Evolutionary conservation across 2,113 vertebrate species (phyloP).

Genomic region (Ctenomys sociabilis): DNA sequence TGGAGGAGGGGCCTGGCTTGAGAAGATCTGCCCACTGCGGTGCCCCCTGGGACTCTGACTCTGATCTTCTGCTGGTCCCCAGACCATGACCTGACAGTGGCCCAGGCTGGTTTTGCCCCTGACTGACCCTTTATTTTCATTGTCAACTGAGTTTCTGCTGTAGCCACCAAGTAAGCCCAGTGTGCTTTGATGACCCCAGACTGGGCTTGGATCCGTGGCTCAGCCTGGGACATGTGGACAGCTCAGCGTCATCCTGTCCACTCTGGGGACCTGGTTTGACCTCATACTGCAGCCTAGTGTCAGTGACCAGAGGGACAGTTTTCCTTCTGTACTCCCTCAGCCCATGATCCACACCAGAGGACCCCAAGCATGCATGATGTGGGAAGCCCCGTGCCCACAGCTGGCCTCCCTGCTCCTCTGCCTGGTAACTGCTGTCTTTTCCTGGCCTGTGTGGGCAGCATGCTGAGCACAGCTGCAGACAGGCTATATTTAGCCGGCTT

Average conservation of each 20-base stretch:
- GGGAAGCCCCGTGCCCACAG: background rate
- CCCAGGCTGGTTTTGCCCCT: background rate
- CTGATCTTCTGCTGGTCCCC: background rate
- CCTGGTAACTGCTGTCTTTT: conserved; percentile 75
- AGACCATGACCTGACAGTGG: background rate
- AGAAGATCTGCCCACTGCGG: background rate
- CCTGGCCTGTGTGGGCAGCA: conserved; percentile 79
- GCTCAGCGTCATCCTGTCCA: background rate
- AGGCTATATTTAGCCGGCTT: conserved; percentile 80
- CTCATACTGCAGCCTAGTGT: background rate
- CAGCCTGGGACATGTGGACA: background rate
- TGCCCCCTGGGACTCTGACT: background rate
- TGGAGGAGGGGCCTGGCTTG: background rate
- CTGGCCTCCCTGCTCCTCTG: conserved; percentile 68
- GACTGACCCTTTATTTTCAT: background rate
- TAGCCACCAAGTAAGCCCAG: background rate
- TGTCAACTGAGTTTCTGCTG: background rate
- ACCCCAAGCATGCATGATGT: accelerated
- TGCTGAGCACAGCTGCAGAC: conserved; percentile 81
- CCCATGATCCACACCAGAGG: background rate
- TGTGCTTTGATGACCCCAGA: background rate
- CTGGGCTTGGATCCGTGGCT: background rate
- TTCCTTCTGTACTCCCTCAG: accelerated
- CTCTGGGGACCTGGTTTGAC: background rate
- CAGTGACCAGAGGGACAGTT: background rate